Evolutionary conservation across 2,797 vertebrate genomes (phyloP).

Genomic region (Poliocrania exsul): DNA sequence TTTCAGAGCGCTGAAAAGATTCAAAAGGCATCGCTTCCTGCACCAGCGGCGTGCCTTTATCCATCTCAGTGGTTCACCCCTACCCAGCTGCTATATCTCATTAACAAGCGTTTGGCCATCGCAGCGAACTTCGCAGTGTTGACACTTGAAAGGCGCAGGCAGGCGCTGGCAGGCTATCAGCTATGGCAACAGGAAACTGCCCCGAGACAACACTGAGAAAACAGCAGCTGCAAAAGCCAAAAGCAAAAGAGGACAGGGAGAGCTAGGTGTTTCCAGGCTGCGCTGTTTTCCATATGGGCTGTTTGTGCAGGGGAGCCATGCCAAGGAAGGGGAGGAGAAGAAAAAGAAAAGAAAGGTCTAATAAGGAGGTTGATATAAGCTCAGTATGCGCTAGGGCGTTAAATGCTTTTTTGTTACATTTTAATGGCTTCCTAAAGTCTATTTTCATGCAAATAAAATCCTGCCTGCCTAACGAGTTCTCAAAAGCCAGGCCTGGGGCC

Average conservation of each 20-base stretch:
- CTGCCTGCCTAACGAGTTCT: neutral
- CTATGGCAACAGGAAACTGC: constrained; percentile 84
- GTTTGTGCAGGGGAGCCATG: neutral
- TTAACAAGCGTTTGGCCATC: constrained; percentile 84
- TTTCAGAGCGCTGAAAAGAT: constrained; percentile 80
- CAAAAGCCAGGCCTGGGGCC: constrained; percentile 11
- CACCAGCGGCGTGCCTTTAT: constrained; percentile 83
- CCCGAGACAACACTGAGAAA: constrained; percentile 81
- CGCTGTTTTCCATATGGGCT: constrained; percentile 47
- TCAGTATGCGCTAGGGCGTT: neutral
- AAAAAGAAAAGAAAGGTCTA: constrained; percentile 22
- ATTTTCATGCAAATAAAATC: constrained; percentile 65
- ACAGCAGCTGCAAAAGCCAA: constrained; percentile 82
- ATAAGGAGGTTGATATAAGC: constrained; percentile 45
- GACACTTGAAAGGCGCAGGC: constrained; percentile 84
- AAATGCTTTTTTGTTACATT: constrained; percentile 67
- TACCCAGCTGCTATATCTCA: constrained; percentile 86
- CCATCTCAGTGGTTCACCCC: constrained; percentile 80
- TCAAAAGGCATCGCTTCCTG: constrained; percentile 83
- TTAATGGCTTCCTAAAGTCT: constrained; percentile 66
- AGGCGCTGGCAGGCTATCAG: constrained; percentile 83
- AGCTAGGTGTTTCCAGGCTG: constrained; percentile 67
- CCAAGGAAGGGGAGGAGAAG: constrained; percentile 9
- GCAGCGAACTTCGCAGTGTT: constrained; percentile 78
- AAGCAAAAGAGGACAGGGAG: constrained; percentile 69